phyloP scores from a whole-genome alignment of 2,888 invertebrate species.

The Polydrusus cervinus region DNA sequence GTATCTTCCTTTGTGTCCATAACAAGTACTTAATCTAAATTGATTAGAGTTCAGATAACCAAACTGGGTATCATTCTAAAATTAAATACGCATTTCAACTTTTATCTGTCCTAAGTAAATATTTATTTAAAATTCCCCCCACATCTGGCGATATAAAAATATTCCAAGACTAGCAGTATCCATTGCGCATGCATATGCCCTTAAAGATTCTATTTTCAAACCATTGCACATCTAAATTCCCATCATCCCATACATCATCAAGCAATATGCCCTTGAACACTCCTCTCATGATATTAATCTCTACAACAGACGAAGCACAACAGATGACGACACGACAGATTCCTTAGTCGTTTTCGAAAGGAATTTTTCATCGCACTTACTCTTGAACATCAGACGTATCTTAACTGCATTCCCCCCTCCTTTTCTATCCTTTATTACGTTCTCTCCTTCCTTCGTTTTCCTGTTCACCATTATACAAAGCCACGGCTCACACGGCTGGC shows the following conservation, averaged over 20 bases:
- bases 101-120: no score
- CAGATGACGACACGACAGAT: conserved; percentile 25
- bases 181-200: neutral
- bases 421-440: conserved; percentile 34
- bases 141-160: neutral
- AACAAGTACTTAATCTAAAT: no score
- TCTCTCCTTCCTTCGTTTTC: conserved; percentile 28
- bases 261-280: conserved; percentile 16
- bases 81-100: no score
- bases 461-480: conserved; percentile 27
- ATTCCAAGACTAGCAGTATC: neutral
- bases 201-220: neutral
- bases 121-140: no score
- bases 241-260: conserved; percentile 21
- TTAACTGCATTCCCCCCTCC: neutral
- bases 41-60: no score
- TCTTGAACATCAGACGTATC: neutral
- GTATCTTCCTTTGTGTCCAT: no score
- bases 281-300: conserved; percentile 32
- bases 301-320: conserved; percentile 28
- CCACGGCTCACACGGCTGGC: conserved; percentile 9
- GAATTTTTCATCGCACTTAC: conserved; percentile 11
- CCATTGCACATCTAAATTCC: neutral
- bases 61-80: neutral
- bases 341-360: conserved; percentile 26